Base-by-base conservation (phyloP, 2,797 vertebrate genomes). In the Rhabdomys pumilio region DNA sequence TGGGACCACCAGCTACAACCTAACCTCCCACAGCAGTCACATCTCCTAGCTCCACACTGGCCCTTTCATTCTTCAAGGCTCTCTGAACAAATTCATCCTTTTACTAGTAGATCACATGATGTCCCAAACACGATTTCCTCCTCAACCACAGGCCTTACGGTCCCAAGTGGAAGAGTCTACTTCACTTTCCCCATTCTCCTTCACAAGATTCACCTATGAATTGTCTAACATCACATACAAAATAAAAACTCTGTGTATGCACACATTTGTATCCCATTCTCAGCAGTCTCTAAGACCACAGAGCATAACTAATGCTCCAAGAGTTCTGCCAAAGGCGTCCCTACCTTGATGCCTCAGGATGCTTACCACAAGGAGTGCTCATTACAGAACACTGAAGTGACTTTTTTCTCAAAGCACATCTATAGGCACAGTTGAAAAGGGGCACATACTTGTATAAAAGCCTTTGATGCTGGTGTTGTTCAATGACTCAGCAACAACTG, bases 391-490 rank as follows among this genome's bases (percentile, higher is more conserved):
- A 63, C 2, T 47, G 20, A 93, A 80, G 90, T n/a, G 8, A 93
- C 59, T 50, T 67, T 90, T 82, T 83, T 31, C 90, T 81, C 57
- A 72, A 94, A 91, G 6, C 91, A 84, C 44, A 90, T 29, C 79
- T 53, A 69, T 29, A 83, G 59, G 41, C 15, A 31, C 2, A 57
- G 91, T 63, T 96, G 75, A 61, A 83, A 92, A 92, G 72, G 31
- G 0, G 69, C 69, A 97, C 98, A 3, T 98, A 99, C 99, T 99
- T 93, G 98, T 99, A 98, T 98, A 99, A 98, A 99, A 99, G 97
- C 98, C 98, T 98, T 99, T 99, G 94, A 99, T 99, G 98, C 99
- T 99, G 80, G 99, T 99, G 98, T 99, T 99, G 98, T 99, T 99
- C 1, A 99, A 98, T 0, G 99, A 99, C 96, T 99, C 99, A 0